Base-by-base conservation (phyloP, 2,113 vertebrate genomes). In the Muntiacus muntjak region DNA sequence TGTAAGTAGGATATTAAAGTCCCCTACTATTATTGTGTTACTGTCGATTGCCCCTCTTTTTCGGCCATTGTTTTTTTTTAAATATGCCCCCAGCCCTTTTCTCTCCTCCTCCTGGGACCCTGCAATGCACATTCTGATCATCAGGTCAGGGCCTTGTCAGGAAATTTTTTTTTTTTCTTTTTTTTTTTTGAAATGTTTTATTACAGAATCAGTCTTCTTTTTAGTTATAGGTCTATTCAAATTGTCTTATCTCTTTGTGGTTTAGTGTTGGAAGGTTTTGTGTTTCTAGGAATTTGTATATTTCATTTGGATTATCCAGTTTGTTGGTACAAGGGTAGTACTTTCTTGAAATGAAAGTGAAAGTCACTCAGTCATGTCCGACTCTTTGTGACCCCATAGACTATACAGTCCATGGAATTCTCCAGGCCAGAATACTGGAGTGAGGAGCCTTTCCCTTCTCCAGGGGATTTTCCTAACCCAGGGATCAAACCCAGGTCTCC, bases 21-120 rank as follows among this genome's bases (percentile, higher is more conserved):
- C 19, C n/a, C 19, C 67, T 36, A 40, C n/a, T 71, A 71, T 23
- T 40, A 40, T 6, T 71, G n/a, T 23, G n/a, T 71, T 71, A 71
- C n/a, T 71, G 5, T 71, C 19, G 0, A 40, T 71, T 40, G n/a
- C 19, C 10, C 67, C 67, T 23, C 67, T 40, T 71, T 71, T 79
- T 4, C 0, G 0, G 43, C 21, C 21, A 0, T 12, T 12, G 3
- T 19, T 30, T 28, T 55, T 45, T 28, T 60, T 43, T 6, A 0
- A 7, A 19, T 86, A 45, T 21, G 30, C 55, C 43, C 55, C 28
- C 55, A 45, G 84, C 55, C 83, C 55, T 30, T 50, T 47, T n/a
- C 43, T 81, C 23, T 5, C 25, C 33, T 60, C 16, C 76, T 2
- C 10, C 57, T 19, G 7, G 76, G 43, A 5, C 33, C 43, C 57